phyloP scores from a whole-genome alignment of 2,888 invertebrate species.

The Drosophila niveifrons region DNA sequence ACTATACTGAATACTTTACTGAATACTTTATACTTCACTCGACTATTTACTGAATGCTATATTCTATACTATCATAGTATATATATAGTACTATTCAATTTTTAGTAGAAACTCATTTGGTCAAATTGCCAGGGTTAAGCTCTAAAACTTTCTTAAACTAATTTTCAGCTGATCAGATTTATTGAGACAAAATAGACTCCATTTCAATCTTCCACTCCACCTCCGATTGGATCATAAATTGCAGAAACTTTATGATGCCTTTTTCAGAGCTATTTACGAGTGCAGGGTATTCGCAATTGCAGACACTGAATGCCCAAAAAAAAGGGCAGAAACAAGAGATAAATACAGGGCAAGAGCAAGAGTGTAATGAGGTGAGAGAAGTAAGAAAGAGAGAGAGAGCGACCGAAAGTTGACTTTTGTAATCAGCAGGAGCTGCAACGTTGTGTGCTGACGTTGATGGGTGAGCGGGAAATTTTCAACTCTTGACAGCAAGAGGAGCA shows the following conservation, averaged over 20 bases:
- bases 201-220: neutral
- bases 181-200: neutral
- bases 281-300: slow-evolving; percentile 31
- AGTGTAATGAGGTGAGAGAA: neutral
- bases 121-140: too few relatives aligned
- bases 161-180: neutral
- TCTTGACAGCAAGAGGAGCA: slow-evolving; percentile 34
- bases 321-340: slow-evolving; percentile 19
- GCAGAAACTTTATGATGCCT: neutral
- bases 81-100: too few relatives aligned
- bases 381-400: slow-evolving; percentile 2
- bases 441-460: slow-evolving; percentile 46
- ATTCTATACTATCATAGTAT: too few relatives aligned
- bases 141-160: too few relatives aligned
- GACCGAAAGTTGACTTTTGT: slow-evolving; percentile 72
- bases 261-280: neutral
- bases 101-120: fast-evolving
- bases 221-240: slow-evolving; percentile 10
- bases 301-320: slow-evolving; percentile 29
- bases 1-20: too few relatives aligned
- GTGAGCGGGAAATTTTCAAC: slow-evolving; percentile 38
- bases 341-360: slow-evolving; percentile 5
- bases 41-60: too few relatives aligned
- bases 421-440: slow-evolving; percentile 59
- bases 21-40: too few relatives aligned